Conservation (phyloP, 2,888 invertebrate species). For the Trichogramma evanescens region DNA sequence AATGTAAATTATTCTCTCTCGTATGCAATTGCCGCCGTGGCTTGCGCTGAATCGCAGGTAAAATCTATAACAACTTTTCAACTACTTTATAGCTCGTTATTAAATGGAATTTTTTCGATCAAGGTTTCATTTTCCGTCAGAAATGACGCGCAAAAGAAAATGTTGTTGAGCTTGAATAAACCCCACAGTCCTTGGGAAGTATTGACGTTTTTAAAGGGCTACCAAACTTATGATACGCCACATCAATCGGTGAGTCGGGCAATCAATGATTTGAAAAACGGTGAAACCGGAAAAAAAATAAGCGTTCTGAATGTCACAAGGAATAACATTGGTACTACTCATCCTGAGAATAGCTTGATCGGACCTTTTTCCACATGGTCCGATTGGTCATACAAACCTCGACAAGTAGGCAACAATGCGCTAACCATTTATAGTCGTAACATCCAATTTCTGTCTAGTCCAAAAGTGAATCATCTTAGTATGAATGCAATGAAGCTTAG, state of each 20-base stretch:
- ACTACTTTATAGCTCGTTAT: not conserved
- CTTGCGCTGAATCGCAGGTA: slow-evolving; percentile 59
- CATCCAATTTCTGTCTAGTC: not conserved
- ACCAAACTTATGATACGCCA: not conserved
- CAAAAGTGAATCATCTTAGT: not conserved
- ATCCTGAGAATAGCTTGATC: not conserved
- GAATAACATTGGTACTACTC: not conserved
- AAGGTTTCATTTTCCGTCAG: slow-evolving; percentile 60
- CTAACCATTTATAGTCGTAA: not conserved
- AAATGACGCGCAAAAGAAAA: slow-evolving; percentile 57
- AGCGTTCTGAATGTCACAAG: not conserved
- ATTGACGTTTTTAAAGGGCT: slow-evolving; percentile 20
- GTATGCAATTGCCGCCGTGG: slow-evolving; percentile 54
- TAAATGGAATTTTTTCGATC: not conserved
- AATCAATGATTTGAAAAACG: not conserved
- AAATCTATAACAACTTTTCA: not conserved
- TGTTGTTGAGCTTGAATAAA: slow-evolving; percentile 45
- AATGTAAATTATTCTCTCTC: slow-evolving; percentile 58
- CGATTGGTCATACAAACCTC: slow-evolving; percentile 14
- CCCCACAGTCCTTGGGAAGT: slow-evolving; percentile 27
- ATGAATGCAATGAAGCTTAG: slow-evolving; percentile 12
- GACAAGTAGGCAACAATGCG: not conserved
- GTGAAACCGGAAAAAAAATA: not conserved
- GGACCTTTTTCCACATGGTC: slow-evolving; percentile 17
- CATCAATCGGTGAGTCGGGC: slow-evolving; percentile 22